Evolutionary conservation across 2,797 vertebrate genomes (phyloP).

Genomic region (Cryptoblepharus egeriae): DNA sequence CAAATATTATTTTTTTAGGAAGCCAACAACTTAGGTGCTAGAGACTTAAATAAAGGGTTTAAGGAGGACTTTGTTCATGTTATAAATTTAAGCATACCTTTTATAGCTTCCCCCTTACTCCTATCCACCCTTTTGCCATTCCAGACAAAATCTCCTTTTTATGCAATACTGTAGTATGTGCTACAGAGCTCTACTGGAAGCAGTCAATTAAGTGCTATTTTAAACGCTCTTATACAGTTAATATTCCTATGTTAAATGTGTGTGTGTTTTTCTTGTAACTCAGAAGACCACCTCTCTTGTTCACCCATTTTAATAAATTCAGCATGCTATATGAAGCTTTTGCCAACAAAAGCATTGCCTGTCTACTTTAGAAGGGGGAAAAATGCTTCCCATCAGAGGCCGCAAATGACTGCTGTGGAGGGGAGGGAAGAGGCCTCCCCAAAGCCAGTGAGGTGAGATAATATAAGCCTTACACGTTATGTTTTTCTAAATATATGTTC

Average conservation of each 20-base stretch:
- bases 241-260: conserved; percentile 45
- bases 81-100: conserved; percentile 34
- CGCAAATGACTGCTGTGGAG: neutral
- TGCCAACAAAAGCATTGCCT: conserved; percentile 34
- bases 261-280: conserved; percentile 51
- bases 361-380: neutral
- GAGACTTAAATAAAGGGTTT: conserved; percentile 42
- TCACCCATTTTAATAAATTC: conserved; percentile 39
- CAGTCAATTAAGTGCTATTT: conserved; percentile 30
- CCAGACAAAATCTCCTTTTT: conserved; percentile 17
- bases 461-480: neutral
- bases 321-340: conserved; percentile 26
- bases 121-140: conserved; percentile 9
- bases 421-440: conserved; percentile 1
- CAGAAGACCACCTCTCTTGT: conserved; percentile 43
- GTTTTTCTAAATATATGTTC: conserved; percentile 1
- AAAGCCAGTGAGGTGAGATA: neutral
- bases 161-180: neutral
- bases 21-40: neutral
- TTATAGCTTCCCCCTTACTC: conserved; percentile 2
- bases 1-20: neutral
- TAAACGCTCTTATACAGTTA: conserved; percentile 22
- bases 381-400: conserved; percentile 21
- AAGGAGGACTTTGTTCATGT: conserved; percentile 7
- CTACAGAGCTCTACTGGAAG: conserved; percentile 46